Base-by-base conservation (phyloP, 2,113 vertebrate species). In the Ciconia stormi region DNA sequence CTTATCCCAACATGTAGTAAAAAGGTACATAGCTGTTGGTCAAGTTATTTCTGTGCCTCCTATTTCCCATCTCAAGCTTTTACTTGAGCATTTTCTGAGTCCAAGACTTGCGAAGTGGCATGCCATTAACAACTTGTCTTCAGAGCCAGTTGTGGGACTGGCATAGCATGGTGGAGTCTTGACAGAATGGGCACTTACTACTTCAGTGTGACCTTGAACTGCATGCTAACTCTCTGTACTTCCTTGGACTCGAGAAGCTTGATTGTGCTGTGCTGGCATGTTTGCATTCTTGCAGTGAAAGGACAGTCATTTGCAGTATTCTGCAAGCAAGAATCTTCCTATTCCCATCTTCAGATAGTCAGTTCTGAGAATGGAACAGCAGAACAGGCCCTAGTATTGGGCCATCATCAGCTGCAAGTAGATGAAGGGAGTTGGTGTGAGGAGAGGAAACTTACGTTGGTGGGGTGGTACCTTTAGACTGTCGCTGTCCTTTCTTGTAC, bases 1-100 rank as follows among this genome's bases (percentile, higher is more conserved):
- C 90, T 56, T 97, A 87, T 61, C 94, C 97, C 53, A 97, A 80
- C 55, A 76, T 98, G 27, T 97, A 98, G 91, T 93, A 49, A 56
- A 90, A 92, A 61, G 61, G 25, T 55, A 36, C 52, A 47, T 36
- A 95, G 53, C 66, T 94, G 53, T 88, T 83, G 53, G 62, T 89
- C 61, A 93, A 59, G 70, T 92, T 94, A 65, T 52, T 95, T 95
- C 77, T 93, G 93, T 94, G 82, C 93, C 92, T 96, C 96, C 44
- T 55, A 44, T 82, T 82, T 92, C 74, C 44, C 58, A 11, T 98
- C 92, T 94, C 86, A 83, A 50, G 74, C 85, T 90, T 95, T 47
- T 36, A 27, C 72, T 82, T 95, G 93, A 96, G 70, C 70, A 7
- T 89, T 96, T 94, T 83, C 61, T 89, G 49, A 93, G 79, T 88